A percentile compares a stretch with the other conserved stretches of the same genome.
Conservation (phyloP, 2,797 vertebrate genomes). For the Taenioides sp. region DNA sequence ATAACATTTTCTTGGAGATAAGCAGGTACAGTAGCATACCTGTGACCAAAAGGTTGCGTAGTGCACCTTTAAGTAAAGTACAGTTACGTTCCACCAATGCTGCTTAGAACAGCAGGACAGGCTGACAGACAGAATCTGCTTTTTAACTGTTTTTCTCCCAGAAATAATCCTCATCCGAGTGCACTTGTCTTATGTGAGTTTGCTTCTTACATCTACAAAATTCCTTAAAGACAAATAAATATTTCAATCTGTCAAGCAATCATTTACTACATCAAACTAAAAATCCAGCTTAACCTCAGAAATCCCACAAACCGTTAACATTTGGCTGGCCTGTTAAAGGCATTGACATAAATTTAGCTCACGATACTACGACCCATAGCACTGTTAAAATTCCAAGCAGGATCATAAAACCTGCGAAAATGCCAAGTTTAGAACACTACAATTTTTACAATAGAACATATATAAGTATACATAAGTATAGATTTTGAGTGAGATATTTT, state of each 20-base stretch:
- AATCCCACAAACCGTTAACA: constrained; percentile 12
- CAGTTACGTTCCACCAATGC: too few species aligned
- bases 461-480: background rate
- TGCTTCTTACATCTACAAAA: constrained; percentile 11
- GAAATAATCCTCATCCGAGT: constrained; percentile 28
- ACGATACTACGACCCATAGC: constrained; percentile 28
- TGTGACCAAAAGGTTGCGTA: too few species aligned
- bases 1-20: too few species aligned
- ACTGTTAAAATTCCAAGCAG: constrained; percentile 17
- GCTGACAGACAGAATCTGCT: background rate
- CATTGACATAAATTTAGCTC: constrained; percentile 27
- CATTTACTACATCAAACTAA: background rate
- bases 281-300: constrained; percentile 18
- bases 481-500: too few species aligned
- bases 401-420: constrained; percentile 11
- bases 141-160: background rate
- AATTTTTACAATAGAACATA: background rate
- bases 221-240: constrained; percentile 4
- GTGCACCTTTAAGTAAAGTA: too few species aligned
- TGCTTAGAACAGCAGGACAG: too few species aligned
- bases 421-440: background rate
- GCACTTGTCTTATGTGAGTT: background rate
- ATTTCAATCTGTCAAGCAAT: too few species aligned
- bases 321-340: constrained; percentile 26
- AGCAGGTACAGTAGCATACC: too few species aligned